Percentiles rank a stretch among this genome's conserved stretches.
Conservation (phyloP, 2,797 vertebrate genomes). For the Squalus acanthias region DNA sequence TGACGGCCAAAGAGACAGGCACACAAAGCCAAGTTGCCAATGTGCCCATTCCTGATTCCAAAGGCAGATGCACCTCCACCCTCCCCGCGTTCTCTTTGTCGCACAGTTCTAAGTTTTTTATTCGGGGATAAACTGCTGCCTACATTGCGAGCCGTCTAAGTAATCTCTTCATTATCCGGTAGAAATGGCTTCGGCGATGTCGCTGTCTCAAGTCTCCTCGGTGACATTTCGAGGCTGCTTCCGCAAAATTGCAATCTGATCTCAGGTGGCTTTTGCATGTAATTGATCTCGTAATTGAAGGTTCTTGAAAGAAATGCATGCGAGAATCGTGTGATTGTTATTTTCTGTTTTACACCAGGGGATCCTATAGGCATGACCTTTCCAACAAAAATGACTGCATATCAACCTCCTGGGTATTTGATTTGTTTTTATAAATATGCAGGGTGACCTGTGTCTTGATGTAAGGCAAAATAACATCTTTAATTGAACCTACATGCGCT, state of each 20-base stretch:
- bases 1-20: background rate
- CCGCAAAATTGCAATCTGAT: background rate
- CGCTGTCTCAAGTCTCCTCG: background rate
- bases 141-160: background rate
- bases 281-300: background rate
- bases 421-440: background rate
- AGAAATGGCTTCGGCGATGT: background rate
- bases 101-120: background rate
- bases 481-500: background rate
- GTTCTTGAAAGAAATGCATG: background rate
- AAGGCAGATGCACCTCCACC: background rate
- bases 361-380: background rate
- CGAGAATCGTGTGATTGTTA: background rate
- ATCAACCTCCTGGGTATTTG: background rate
- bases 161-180: background rate
- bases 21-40: background rate
- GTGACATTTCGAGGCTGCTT: background rate
- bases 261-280: background rate
- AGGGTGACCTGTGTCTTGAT: background rate
- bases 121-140: background rate
- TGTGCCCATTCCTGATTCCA: background rate
- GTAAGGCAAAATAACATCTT: background rate
- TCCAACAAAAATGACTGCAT: background rate
- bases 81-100: background rate
- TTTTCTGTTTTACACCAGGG: background rate